Evolutionary conservation across 2,797 vertebrate genomes (phyloP), one percentile per base, ranked within the genome.

Genomic region (Macrochelys suwanniensis): DNA sequence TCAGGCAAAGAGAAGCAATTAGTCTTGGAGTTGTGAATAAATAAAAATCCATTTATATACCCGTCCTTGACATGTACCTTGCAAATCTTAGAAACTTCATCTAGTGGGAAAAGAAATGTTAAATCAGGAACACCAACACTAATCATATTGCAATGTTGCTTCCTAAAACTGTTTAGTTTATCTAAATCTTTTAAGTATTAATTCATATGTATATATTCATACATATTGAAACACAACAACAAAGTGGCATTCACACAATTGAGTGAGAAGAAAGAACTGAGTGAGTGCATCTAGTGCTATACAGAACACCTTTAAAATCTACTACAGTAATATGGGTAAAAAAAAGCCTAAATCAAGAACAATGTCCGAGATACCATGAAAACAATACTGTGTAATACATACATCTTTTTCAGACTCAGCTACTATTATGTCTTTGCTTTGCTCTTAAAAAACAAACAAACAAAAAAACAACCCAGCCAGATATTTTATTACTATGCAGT

Each of bases 11-110:
- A 98, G 98, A 98, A 98, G 98, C 98, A 98, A 98, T 98, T 98
- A 98, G 98, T 98, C 98, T 98, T 98, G 97, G 97, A 98, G 98
- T 98, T 98, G 98, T 98, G 98, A 98, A 98, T 98, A 98, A 98
- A 98, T 98, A 98, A 98, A 98, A 98, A 98, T 98, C 98, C 98
- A 98, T 98, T 98, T 98, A 98, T 98, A 98, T 96, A 98, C 97
- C 98, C 97, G 98, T 98, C 98, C 98, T 98, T 98, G 98, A 98
- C 98, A 98, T 92, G 98, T 98, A 98, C 98, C 98, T 98, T 98
- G 98, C 97, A 98, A 98, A 98, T 98, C 98, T 98, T 97, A 98
- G 98, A 98, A 98, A 98, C 98, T 98, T 98, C 98, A 98, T 98
- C 98, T 98, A 98, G 97, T 97, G 98, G 98, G 98, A 98, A 98